Evolutionary conservation across 2,113 vertebrate species (phyloP).

Genomic region (Suricata suricatta): DNA sequence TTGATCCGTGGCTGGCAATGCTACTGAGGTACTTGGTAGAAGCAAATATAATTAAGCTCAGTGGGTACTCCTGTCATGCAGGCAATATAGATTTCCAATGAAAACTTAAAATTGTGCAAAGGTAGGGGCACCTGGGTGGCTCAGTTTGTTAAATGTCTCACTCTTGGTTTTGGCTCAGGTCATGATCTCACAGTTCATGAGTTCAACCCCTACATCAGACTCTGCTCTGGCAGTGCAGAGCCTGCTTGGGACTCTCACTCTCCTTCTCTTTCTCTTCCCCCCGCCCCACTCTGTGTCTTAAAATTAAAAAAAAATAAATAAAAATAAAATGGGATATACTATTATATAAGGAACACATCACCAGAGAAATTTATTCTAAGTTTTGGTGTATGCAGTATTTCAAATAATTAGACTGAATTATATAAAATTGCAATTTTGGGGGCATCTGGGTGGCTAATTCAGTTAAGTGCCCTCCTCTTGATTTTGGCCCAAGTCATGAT

Average conservation of each 20-base stretch:
- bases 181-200: too few species aligned
- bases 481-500: too few species aligned
- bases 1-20: neutral
- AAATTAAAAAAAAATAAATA: too few species aligned
- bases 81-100: neutral
- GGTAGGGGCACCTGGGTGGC: neutral
- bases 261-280: too few species aligned
- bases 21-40: neutral
- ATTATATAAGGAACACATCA: neutral
- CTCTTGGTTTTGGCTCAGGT: too few species aligned
- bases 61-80: neutral
- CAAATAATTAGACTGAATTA: neutral
- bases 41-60: neutral
- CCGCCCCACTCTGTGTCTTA: too few species aligned
- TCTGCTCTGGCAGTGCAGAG: too few species aligned
- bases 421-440: neutral
- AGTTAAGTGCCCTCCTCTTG: too few species aligned
- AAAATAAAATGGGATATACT: neutral
- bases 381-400: neutral
- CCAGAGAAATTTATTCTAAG: neutral
- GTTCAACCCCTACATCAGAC: too few species aligned
- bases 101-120: neutral
- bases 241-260: too few species aligned
- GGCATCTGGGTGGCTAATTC: too few species aligned
- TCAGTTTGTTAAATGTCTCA: too few species aligned